These are phyloP conservation scores for Prosopocoilus inquinatus DNA, from an alignment of 2,888 invertebrate genomes.

Conservation along the genomic window DNA sequence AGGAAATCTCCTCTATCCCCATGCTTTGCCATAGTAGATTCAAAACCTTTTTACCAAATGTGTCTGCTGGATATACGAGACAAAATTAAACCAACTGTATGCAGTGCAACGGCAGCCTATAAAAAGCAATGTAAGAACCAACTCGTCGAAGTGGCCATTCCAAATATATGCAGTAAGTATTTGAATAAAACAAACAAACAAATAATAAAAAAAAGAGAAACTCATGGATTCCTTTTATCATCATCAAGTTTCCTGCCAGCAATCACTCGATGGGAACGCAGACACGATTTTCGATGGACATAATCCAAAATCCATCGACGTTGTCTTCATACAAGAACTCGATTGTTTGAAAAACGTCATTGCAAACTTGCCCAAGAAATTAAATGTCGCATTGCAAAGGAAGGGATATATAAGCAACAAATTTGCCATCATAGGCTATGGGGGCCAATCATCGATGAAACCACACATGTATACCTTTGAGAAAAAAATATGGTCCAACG, in stretches of 20 bases:
- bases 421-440: slow-evolving; percentile 45
- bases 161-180: slow-evolving; percentile 71
- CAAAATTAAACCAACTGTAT: slow-evolving; percentile 52
- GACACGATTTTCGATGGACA: slow-evolving; percentile 59
- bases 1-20: slow-evolving; percentile 63
- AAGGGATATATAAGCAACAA: slow-evolving; percentile 65
- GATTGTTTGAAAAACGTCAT: slow-evolving; percentile 69
- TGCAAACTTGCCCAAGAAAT: slow-evolving; percentile 62
- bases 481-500: slow-evolving; percentile 24
- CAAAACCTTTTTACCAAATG: slow-evolving; percentile 58
- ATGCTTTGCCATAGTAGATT: slow-evolving; percentile 63
- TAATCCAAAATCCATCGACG: slow-evolving; percentile 67
- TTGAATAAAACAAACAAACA: slow-evolving; percentile 38
- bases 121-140: slow-evolving; percentile 67
- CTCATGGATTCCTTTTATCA: too few relatives aligned
- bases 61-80: slow-evolving; percentile 53
- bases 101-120: slow-evolving; percentile 73
- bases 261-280: too few relatives aligned
- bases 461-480: slow-evolving; percentile 25
- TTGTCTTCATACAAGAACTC: slow-evolving; percentile 81
- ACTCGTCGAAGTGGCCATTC: slow-evolving; percentile 69
- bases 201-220: too few relatives aligned
- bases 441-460: slow-evolving; percentile 18
- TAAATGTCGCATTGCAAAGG: slow-evolving; percentile 62
- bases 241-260: too few relatives aligned